Evolutionary conservation across 2,113 vertebrate genomes (phyloP).

Genomic region (Callospermophilus lateralis): DNA sequence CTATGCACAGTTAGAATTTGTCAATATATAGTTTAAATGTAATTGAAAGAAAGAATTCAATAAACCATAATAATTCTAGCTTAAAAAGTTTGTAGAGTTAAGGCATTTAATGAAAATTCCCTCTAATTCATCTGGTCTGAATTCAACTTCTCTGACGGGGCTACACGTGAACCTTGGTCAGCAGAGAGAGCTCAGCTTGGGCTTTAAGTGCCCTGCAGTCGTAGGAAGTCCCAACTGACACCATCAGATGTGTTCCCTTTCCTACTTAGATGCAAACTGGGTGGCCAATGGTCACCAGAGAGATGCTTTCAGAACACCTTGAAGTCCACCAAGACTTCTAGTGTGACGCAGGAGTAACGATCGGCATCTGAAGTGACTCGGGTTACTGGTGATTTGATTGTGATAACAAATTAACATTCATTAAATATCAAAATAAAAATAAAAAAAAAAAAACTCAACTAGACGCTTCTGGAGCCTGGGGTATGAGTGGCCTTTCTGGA

Average conservation of each 20-base stretch:
- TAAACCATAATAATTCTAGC: neutral
- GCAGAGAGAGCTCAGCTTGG: accelerated
- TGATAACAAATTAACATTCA: neutral
- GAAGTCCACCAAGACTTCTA: constrained; percentile 86
- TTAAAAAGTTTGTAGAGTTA: neutral
- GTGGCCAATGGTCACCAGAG: constrained; percentile 80
- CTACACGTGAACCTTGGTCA: accelerated
- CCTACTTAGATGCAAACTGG: neutral
- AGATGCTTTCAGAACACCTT: constrained; percentile 86
- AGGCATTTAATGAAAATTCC: neutral
- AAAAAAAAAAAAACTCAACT: neutral
- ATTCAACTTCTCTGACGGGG: neutral
- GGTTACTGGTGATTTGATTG: constrained; percentile 85
- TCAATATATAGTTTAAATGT: neutral
- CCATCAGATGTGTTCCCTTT: neutral
- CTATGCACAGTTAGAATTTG: neutral
- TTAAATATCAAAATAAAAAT: neutral
- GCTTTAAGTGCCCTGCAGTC: too few relatives aligned
- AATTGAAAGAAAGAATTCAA: neutral
- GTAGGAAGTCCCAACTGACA: neutral
- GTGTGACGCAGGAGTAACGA: constrained; percentile 83
- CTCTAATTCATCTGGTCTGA: neutral
- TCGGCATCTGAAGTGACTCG: constrained; percentile 79
- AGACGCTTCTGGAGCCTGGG: too few relatives aligned
- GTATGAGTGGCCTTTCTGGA: neutral